Evolutionary conservation across 2,797 vertebrate genomes (phyloP), one percentile per base, ranked within the genome.

Genomic region (Lepilemur ruficaudatus): DNA sequence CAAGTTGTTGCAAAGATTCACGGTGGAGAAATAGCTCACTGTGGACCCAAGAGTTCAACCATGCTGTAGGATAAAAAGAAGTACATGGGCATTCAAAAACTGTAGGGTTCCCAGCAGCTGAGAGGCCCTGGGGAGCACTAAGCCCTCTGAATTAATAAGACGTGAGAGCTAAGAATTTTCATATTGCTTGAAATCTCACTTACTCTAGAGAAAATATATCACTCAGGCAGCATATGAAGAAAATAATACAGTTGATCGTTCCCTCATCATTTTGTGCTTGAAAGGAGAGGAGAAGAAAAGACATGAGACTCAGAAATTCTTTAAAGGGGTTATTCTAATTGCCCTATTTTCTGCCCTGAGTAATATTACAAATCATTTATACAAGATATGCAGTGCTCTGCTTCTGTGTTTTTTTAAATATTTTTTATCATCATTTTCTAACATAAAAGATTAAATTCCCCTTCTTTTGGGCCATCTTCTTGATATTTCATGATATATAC

Each of bases 31-130:
- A 38, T 10, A 50, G 13, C 22, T 35, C 7, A 41, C n/a, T 22
- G 30, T 35, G 35, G 6, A 52, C 35, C 23, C 23, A 63, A 35
- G 18, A 22, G 4, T 41, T 79, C 28, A 41, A 5, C 5, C 20
- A 22, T 28, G 5, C 7, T 91, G n/a, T 67, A 12, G 30, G 18
- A 59, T 69, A 55, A 38, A 3, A 67, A 55, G 22, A 91, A 55
- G 1, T 35, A 80, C 20, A 76, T 14, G 76, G 13, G 1, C 12
- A 83, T 78, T 28, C 8, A 59, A 22, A 55, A 43, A 78, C 46
- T 20, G 3, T 15, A n/a, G 23, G 18, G 6, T 20, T 1, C 5
- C 7, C 57, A 25, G 5, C 1, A 18, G 14, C 43, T 38, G 7
- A 30, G 23, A 15, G 28, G 20, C 14, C 7, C 11, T 48, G 25